phyloP scores from a whole-genome alignment of 2,113 vertebrate species.

The Acrocephalus kingi region DNA sequence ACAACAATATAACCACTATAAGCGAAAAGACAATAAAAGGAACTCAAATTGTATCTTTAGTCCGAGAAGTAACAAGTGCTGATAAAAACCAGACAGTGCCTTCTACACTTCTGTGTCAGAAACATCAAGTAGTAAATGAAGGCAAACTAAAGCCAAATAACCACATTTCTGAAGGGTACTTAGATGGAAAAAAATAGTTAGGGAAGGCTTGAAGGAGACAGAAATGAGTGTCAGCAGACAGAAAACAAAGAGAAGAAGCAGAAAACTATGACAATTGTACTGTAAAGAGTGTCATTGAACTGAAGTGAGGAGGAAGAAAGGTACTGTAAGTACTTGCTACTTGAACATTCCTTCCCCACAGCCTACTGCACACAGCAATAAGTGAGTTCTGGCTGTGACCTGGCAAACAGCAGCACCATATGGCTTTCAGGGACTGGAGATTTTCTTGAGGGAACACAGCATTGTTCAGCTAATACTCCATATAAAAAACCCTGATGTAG shows the following conservation, averaged over 20 bases:
- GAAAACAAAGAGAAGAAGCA: not conserved
- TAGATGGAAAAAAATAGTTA: not conserved
- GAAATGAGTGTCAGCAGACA: not conserved
- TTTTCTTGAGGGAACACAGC: not conserved
- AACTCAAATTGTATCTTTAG: not conserved
- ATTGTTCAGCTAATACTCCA: not conserved
- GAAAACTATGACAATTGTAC: not conserved
- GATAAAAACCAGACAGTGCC: not conserved
- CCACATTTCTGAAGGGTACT: not conserved
- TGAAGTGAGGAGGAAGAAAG: not conserved
- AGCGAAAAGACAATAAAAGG: not conserved
- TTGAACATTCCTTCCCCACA: not conserved
- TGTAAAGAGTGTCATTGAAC: not conserved
- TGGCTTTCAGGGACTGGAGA: not conserved
- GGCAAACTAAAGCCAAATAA: not conserved
- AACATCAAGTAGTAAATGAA: not conserved
- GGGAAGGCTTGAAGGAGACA: not conserved
- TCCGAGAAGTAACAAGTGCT: not conserved
- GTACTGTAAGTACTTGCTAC: not conserved
- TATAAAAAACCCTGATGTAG: not conserved
- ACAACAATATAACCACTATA: not conserved
- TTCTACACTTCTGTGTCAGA: not conserved
- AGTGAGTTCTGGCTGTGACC: not conserved
- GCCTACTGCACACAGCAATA: not conserved
- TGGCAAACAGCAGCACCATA: not conserved